A percentile compares a stretch with the other conserved stretches of the same genome.
phyloP scores from a whole-genome alignment of 2,888 invertebrate genomes.

The Eutolmus rufibarbis region DNA sequence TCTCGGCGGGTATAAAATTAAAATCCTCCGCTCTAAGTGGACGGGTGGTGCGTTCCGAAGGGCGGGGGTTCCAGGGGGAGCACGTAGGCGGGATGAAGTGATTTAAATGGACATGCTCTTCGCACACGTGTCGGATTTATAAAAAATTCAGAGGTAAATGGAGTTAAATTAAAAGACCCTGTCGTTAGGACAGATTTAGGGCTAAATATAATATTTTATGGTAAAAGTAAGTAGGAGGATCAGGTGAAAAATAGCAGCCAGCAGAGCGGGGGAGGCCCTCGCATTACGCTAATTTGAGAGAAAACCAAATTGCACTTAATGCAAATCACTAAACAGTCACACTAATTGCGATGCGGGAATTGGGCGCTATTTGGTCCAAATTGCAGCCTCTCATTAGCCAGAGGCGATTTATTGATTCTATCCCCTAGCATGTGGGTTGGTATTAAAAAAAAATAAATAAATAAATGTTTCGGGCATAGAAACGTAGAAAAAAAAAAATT shows the following conservation, averaged over 20 bases:
- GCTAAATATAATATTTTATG: neutral
- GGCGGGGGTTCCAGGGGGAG: neutral
- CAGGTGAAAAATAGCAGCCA: no score
- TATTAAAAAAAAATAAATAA: neutral
- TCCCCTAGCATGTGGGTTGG: neutral
- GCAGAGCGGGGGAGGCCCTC: neutral
- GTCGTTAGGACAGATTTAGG: neutral
- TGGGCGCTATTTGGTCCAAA: neutral
- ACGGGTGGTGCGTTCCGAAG: neutral
- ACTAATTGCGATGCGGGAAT: constrained; percentile 31
- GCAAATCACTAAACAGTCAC: constrained; percentile 29
- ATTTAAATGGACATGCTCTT: neutral
- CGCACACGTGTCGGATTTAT: neutral
- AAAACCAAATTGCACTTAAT: constrained; percentile 5
- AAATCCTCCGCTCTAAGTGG: neutral
- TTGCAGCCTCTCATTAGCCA: constrained; percentile 1
- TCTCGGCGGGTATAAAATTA: constrained; percentile 3
- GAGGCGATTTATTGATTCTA: constrained; percentile 20
- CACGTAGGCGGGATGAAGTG: constrained; percentile 1
- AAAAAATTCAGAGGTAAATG: neutral
- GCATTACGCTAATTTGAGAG: neutral
- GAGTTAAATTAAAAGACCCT: neutral
- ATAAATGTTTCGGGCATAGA: neutral
- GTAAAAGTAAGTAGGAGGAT: neutral
- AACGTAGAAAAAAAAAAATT: neutral